phyloP scores from a whole-genome alignment of 2,113 vertebrate genomes.

The Callionymus lyra region DNA sequence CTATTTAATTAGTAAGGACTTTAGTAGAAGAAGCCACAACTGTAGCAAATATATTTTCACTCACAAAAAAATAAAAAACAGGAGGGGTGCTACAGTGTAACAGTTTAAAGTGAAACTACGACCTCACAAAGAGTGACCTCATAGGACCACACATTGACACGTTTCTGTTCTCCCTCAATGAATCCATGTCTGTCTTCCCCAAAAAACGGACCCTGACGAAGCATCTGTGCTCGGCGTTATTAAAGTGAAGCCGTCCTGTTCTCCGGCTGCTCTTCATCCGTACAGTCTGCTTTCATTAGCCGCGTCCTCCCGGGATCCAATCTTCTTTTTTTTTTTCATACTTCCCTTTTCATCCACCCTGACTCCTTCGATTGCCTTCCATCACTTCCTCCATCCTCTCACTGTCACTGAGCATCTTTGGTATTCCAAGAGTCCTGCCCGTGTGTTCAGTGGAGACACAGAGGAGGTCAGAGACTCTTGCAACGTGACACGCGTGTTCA shows the following conservation, averaged over 20 bases:
- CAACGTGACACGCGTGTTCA: constrained; percentile 33
- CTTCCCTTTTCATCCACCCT: not conserved
- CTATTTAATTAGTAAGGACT: no score
- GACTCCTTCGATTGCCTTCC: constrained; percentile 22
- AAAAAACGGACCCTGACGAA: no score
- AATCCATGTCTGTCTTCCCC: no score
- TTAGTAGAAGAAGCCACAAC: no score
- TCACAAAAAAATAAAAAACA: no score
- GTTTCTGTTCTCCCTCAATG: no score
- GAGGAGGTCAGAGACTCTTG: constrained; percentile 21
- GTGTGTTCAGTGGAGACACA: constrained; percentile 22
- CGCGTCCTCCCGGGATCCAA: not conserved
- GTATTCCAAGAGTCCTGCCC: constrained; percentile 2
- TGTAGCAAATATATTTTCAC: no score
- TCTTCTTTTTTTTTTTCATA: constrained; percentile 1
- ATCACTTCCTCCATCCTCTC: constrained; percentile 13
- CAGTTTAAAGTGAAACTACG: no score
- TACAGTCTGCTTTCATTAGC: not conserved
- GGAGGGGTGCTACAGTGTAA: no score
- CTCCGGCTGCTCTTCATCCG: not conserved
- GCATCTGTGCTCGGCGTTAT: no score
- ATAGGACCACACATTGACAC: no score
- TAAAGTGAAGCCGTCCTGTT: not conserved
- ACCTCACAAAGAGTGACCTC: no score
- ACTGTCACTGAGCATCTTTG: constrained; percentile 11